Base-by-base conservation (phyloP, 1,140 invertebrate genomes). In the Scaptomyza montana region DNA sequence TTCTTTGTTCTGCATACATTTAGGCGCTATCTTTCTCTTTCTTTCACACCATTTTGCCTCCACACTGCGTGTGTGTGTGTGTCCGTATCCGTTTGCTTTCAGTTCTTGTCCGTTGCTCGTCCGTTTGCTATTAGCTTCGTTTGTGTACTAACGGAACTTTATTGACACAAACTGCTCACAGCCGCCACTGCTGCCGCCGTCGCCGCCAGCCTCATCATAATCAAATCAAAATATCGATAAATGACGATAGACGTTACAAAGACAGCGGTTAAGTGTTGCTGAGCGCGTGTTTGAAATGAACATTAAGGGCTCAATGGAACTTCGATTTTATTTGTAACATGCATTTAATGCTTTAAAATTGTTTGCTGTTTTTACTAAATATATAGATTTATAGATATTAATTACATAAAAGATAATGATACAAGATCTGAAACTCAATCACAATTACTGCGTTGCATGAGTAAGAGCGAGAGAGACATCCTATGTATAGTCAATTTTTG, bases 1-100 rank as follows among this genome's bases (percentile, higher is more conserved):
- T 19, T 30, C 61, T 43, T 71, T 75, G 46, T 75, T 51, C 65
- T 65, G 73, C 71, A 62, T 69, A 74, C 71, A 69, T 69, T 69
- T 12, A n/a, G 25, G 66, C n/a, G 28, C 6, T 36, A 36, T 36
- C 33, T 36, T 36, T 36, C 33, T 36, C 71, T 33, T 41, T 41
- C 57, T 55, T 43, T 61, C 43, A 66, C 45, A 66, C 54, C 64
- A 66, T 59, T 66, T 59, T 39, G 45, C 33, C 45, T 45, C 19
- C 53, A 68, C 65, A 62, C 66, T 39, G 47, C 43, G 65, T 73
- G 50, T 21, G 53, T 62, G 57, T 70, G 28, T 13, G 45, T 51
- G 19, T 54, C 33, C 33, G 55, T 55, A 9, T 65, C 36, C 28
- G 54, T 62, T 51, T 13, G 28, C 47, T 65, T 49, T 61, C 69